Percentiles rank a stretch among this genome's conserved stretches.
Evolutionary conservation across 2,113 vertebrate species (phyloP).

Genomic region (Lutjanus erythropterus): DNA sequence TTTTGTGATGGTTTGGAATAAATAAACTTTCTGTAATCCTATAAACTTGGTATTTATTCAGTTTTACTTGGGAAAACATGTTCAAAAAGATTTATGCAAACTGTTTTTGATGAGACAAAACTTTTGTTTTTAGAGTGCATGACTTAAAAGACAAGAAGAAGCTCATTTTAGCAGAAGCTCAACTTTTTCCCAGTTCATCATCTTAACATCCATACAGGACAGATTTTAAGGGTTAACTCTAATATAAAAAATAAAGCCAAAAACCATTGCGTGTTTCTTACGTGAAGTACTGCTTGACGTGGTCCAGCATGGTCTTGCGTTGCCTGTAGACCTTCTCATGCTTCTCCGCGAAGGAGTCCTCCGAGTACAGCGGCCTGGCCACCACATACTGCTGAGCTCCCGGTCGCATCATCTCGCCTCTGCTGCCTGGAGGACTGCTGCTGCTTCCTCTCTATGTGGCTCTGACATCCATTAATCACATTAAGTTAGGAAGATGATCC

Average conservation of each 20-base stretch:
- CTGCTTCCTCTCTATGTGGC: conserved; percentile 54
- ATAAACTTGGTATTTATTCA: no score
- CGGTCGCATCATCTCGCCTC: conserved; percentile 84
- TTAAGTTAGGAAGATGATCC: conserved; percentile 47
- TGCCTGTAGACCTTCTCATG: conserved; percentile 87
- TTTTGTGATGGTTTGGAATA: no score
- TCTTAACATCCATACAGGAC: neutral
- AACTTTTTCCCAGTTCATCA: no score
- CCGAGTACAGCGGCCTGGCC: conserved; percentile 90
- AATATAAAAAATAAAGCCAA: no score
- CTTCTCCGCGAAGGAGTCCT: conserved; percentile 87
- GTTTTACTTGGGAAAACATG: no score
- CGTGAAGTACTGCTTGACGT: conserved; percentile 88
- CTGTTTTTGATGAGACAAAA: no score
- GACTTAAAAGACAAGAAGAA: no score
- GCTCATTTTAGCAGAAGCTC: no score
- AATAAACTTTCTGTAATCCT: no score
- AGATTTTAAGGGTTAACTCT: neutral
- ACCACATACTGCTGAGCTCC: conserved; percentile 89
- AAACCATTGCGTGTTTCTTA: conserved; percentile 77
- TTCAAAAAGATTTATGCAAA: no score
- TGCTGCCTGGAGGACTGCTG: conserved; percentile 24
- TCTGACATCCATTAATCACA: conserved; percentile 65
- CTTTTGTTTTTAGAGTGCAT: no score
- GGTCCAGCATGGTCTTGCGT: conserved; percentile 88